Evolutionary conservation across 2,888 invertebrate genomes (phyloP).

Genomic region (Hirtodrosophila trivittata): DNA sequence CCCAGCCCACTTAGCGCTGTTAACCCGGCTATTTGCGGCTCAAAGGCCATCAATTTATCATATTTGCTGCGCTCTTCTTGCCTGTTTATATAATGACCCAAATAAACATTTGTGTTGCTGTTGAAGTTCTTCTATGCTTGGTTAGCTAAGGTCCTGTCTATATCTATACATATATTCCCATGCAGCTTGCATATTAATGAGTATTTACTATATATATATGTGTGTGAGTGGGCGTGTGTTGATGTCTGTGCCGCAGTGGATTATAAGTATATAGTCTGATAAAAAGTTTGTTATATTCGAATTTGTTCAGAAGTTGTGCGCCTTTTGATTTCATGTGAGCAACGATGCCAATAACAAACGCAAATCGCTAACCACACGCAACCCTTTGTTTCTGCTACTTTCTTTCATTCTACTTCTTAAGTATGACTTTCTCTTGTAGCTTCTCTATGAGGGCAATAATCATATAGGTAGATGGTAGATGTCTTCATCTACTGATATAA

Average conservation of each 20-base stretch:
- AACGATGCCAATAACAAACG: too few species aligned
- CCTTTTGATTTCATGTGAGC: too few species aligned
- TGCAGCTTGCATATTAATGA: constrained; percentile 59
- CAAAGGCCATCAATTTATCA: constrained; percentile 61
- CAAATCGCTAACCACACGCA: too few species aligned
- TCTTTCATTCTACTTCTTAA: too few species aligned
- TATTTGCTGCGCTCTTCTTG: constrained; percentile 39
- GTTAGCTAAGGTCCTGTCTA: constrained; percentile 14
- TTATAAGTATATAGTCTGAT: background rate
- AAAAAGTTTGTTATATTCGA: background rate
- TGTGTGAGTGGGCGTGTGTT: background rate
- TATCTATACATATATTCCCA: constrained; percentile 18
- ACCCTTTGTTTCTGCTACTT: too few species aligned
- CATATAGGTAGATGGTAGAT: background rate
- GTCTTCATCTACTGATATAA: too few species aligned
- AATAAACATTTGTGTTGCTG: constrained; percentile 55
- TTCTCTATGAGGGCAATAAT: too few species aligned
- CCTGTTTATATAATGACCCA: constrained; percentile 58
- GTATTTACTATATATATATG: background rate
- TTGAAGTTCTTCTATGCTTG: background rate
- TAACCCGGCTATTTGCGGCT: constrained; percentile 36
- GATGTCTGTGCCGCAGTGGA: background rate
- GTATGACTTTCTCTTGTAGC: too few species aligned
- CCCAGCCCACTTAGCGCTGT: constrained; percentile 1
- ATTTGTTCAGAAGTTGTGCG: too few species aligned